Evolutionary conservation across 2,113 vertebrate genomes (phyloP).

Genomic region (Podocnemis expansa): DNA sequence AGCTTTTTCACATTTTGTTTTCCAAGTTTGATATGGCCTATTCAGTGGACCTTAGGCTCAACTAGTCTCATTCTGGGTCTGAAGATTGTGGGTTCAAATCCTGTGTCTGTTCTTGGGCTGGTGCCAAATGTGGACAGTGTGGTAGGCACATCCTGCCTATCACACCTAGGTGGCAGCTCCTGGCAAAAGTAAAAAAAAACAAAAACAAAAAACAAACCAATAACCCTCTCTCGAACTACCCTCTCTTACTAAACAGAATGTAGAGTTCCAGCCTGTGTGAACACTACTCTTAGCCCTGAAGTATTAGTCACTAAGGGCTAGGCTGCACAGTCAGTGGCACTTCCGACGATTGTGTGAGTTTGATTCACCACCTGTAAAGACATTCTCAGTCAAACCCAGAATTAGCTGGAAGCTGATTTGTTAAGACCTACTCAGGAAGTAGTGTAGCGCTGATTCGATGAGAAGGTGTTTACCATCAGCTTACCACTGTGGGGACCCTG

Average conservation of each 20-base stretch:
- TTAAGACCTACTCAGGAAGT: too few relatives aligned
- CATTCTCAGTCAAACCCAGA: too few relatives aligned
- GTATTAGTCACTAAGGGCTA: background rate
- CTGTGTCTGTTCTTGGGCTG: background rate
- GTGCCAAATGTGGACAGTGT: background rate
- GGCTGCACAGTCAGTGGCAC: too few relatives aligned
- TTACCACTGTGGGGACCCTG: too few relatives aligned
- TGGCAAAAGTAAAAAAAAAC: background rate
- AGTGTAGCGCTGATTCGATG: too few relatives aligned
- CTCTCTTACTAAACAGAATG: background rate
- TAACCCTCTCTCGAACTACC: fast-evolving
- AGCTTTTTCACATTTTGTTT: background rate
- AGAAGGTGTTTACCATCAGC: too few relatives aligned
- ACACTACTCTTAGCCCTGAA: background rate
- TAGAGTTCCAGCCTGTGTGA: fast-evolving
- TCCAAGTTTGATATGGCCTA: fast-evolving
- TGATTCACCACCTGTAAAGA: too few relatives aligned
- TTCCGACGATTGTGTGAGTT: too few relatives aligned
- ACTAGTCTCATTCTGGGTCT: background rate
- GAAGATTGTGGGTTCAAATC: fast-evolving
- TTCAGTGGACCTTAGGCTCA: background rate
- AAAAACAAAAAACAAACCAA: too few relatives aligned
- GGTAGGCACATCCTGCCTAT: background rate
- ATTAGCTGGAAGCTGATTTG: too few relatives aligned
- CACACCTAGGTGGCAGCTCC: background rate